Conservation (phyloP, 2,113 vertebrate species). For the Bubalus kerabau region DNA sequence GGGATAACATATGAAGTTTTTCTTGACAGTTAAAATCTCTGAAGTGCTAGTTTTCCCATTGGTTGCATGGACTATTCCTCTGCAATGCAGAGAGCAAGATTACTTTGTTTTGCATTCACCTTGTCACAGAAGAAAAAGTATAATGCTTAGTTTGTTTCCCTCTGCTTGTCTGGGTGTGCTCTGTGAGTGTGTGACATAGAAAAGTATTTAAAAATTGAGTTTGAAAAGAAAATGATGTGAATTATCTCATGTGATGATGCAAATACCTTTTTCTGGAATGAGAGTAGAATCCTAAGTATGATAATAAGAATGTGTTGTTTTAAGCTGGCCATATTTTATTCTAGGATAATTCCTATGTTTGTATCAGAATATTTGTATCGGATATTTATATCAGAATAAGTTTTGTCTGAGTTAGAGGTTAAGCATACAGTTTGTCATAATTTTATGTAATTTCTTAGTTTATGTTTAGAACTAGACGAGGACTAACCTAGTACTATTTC, state of each 20-base stretch:
- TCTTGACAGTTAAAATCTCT: constrained; percentile 18
- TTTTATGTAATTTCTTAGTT: constrained; percentile 11
- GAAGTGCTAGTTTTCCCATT: constrained; percentile 5
- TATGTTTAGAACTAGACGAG: not conserved
- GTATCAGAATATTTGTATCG: not conserved
- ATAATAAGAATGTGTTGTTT: not conserved
- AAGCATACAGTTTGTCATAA: not conserved
- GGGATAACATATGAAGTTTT: constrained; percentile 22
- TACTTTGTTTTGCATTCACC: constrained; percentile 52
- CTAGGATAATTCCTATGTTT: not conserved
- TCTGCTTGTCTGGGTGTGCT: not conserved
- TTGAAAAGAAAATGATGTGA: not conserved
- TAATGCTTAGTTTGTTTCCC: not conserved
- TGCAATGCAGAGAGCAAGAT: constrained; percentile 76
- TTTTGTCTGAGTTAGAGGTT: constrained; percentile 29
- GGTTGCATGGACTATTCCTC: constrained; percentile 48
- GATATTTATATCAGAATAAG: not conserved
- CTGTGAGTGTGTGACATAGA: not conserved
- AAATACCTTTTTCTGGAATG: not conserved
- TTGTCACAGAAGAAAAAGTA: not conserved
- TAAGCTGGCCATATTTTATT: not conserved
- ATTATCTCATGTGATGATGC: not conserved
- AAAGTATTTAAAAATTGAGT: not conserved
- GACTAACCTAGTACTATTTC: not conserved
- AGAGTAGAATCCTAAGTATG: not conserved